Evolutionary conservation across 2,888 invertebrate genomes (phyloP), one percentile per base, ranked within the genome.

Genomic region (Oscheius sp.): DNA sequence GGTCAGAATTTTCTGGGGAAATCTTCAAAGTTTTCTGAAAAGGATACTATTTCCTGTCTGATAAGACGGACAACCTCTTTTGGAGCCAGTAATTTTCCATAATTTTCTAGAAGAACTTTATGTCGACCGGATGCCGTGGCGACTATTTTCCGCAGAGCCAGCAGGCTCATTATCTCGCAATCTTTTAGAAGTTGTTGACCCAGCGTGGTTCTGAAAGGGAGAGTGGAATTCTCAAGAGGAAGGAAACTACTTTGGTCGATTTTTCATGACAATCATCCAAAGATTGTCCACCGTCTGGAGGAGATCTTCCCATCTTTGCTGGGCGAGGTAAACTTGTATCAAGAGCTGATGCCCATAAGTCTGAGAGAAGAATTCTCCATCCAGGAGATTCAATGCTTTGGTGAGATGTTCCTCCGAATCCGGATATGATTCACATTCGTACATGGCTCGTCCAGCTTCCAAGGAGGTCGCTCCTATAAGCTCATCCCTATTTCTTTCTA

Each of bases 191-290:
- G 5, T n/a, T 49, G 29, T 23, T 59, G 45, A 12, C 69, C 68
- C 52, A 74, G 68, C 5, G 56, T 23, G 1, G 71, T 71, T 41
- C 74, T 74, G 58, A 9, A 64, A 64, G 1, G 23, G 41, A 21
- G 2, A 41, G 25, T 25, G 27, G 13, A 45, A 13, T 16, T 18
- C 18, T 43, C 43, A 9, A 12, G 45, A 6, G 16, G 13, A 6
- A 55, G 27, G 55, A 23, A 7, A 7, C 21, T 43, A 74, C 74
- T 68, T 66, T 23, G 66, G 27, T n/a, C 61, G 29, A n/a, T 46
- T 63, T 49, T 76, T 76, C 73, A 76, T 76, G 1, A 64, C 35
- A 13, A 61, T 58, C 58, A 76, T 69, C 73, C 75, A 75, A 5
- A 75, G 53, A 9, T 52, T 69, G 21, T 75, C 75, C 16, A 75